Conservation (phyloP, 2,113 vertebrate species). For the Bathybates hornii region DNA sequence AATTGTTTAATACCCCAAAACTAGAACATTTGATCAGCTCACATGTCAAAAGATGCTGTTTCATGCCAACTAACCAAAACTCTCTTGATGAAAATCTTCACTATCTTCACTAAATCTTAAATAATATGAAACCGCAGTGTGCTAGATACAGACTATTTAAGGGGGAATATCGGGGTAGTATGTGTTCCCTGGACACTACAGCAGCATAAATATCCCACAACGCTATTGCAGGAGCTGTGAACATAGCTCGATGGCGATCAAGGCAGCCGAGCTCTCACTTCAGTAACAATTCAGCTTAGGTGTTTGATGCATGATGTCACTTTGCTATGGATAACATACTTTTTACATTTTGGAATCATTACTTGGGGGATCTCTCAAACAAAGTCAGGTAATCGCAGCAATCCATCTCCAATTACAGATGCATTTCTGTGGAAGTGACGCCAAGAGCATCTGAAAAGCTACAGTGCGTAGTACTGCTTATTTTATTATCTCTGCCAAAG, state of each 20-base stretch:
- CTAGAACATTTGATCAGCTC: background rate
- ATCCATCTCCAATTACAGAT: background rate
- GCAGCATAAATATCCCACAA: background rate
- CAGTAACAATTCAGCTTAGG: background rate
- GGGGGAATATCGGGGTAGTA: background rate
- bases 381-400: background rate
- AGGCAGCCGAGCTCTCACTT: background rate
- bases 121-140: background rate
- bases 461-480: rapidly evolving
- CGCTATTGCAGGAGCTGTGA: background rate
- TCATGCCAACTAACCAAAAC: background rate
- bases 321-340: background rate
- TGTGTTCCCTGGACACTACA: background rate
- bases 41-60: background rate
- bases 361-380: background rate
- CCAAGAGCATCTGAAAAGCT: background rate
- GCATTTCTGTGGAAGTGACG: background rate
- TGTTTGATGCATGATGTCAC: background rate
- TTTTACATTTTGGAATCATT: background rate
- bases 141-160: background rate
- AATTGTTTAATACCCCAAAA: background rate
- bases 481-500: background rate
- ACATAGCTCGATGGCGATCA: background rate
- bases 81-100: background rate
- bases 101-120: background rate